These are phyloP conservation scores for Limulus polyphemus DNA, from an alignment of 2,888 invertebrate species.

Conservation along the genomic window DNA sequence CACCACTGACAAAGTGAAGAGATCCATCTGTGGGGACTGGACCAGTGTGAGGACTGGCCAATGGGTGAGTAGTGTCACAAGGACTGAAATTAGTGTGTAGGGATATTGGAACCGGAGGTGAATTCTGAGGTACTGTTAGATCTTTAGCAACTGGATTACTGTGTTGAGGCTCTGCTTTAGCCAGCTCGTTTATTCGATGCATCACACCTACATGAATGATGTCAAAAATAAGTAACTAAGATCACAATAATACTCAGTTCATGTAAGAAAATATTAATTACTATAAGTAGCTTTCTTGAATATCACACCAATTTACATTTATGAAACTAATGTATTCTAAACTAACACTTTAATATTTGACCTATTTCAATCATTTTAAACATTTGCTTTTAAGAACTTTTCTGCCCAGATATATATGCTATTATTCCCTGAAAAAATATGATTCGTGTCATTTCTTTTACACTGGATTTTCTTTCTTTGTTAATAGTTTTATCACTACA, in stretches of 20 bases:
- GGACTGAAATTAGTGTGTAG: not conserved
- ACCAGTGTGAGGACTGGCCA: not conserved
- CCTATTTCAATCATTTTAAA: too few species aligned
- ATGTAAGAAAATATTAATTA: not conserved
- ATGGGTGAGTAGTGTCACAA: conserved; percentile 6
- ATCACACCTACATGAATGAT: conserved; percentile 50
- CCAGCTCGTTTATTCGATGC: conserved; percentile 64
- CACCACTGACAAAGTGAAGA: conserved; percentile 2
- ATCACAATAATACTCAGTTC: not conserved
- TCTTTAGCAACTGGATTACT: not conserved
- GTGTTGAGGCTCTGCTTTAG: conserved; percentile 47
- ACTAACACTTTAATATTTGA: too few species aligned
- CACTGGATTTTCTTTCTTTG: too few species aligned
- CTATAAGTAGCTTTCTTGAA: too few species aligned
- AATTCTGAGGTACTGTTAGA: conserved; percentile 1
- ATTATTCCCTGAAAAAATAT: too few species aligned
- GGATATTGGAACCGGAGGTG: too few species aligned
- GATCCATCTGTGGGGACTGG: not conserved
- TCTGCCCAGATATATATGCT: too few species aligned
- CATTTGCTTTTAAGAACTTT: too few species aligned
- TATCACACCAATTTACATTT: too few species aligned
- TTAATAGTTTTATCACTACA: too few species aligned
- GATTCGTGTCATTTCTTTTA: too few species aligned
- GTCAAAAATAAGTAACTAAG: not conserved
- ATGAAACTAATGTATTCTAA: too few species aligned